These are phyloP conservation scores for Merluccius polli DNA, from an alignment of 2,797 vertebrate genomes.

Conservation along the genomic window DNA sequence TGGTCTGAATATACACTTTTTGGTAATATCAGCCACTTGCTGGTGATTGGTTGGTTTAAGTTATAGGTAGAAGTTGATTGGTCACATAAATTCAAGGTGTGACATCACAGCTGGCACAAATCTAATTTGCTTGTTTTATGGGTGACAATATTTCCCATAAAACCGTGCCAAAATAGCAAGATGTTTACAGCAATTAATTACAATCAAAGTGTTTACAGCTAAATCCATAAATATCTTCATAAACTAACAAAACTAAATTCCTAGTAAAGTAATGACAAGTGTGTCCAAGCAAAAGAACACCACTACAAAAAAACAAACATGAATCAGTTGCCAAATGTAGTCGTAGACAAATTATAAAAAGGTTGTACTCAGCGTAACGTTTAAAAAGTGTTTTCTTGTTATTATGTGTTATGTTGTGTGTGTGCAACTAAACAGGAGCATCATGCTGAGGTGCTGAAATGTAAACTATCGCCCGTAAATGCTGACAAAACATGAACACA, in stretches of 20 bases:
- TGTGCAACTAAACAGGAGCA: background rate
- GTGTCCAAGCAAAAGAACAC: background rate
- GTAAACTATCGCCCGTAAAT: background rate
- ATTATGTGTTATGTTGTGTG: background rate
- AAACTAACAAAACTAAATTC: background rate
- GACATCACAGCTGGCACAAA: background rate
- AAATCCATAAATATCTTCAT: background rate
- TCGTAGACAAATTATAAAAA: background rate
- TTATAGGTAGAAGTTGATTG: background rate
- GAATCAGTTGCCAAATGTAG: background rate
- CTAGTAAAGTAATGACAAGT: background rate
- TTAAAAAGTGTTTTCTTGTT: background rate
- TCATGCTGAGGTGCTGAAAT: slow-evolving; percentile 1
- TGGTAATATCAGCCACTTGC: background rate
- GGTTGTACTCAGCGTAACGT: background rate
- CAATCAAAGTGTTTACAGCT: background rate
- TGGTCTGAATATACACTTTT: background rate
- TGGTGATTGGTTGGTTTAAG: background rate
- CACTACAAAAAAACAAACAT: background rate
- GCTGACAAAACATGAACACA: slow-evolving; percentile 6
- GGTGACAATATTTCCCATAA: background rate
- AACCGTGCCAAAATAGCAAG: background rate
- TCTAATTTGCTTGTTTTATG: background rate
- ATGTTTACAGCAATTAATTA: background rate
- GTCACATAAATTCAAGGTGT: background rate